These are phyloP conservation scores for Trematomus bernacchii DNA, from an alignment of 2,797 vertebrate genomes.

Conservation along the genomic window DNA sequence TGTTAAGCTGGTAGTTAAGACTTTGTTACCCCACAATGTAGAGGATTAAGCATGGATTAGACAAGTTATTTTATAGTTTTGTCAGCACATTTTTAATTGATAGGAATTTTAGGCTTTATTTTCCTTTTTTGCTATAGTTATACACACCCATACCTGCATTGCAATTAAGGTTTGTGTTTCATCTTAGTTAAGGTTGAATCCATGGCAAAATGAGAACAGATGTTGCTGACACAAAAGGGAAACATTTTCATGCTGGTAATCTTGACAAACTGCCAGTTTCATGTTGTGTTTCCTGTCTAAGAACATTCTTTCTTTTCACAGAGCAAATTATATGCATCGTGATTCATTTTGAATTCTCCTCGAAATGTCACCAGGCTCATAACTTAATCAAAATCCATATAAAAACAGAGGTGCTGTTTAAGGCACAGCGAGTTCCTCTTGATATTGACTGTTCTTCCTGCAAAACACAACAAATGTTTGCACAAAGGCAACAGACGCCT, in stretches of 20 bases:
- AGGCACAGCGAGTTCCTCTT: conserved; percentile 9
- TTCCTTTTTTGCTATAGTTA: background rate
- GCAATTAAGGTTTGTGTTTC: background rate
- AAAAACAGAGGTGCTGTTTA: conserved; percentile 5
- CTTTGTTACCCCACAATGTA: background rate
- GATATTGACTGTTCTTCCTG: conserved; percentile 20
- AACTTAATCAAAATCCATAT: conserved; percentile 3
- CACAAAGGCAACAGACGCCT: conserved; percentile 47
- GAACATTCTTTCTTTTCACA: background rate
- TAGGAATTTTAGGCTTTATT: background rate
- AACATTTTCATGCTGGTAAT: background rate
- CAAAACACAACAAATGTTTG: conserved; percentile 28
- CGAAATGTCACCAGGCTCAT: background rate
- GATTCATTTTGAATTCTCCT: background rate
- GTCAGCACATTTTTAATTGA: too few relatives aligned
- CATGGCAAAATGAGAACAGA: background rate
- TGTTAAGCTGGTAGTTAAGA: background rate
- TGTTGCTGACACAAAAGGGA: background rate
- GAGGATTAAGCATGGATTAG: background rate
- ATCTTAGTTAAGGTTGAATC: background rate
- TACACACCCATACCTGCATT: background rate
- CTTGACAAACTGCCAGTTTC: background rate
- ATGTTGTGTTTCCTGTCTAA: background rate
- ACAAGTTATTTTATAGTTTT: too few relatives aligned
- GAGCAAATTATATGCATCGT: background rate